Conservation (phyloP, 2,888 invertebrate species). For the Artemia sp. region DNA sequence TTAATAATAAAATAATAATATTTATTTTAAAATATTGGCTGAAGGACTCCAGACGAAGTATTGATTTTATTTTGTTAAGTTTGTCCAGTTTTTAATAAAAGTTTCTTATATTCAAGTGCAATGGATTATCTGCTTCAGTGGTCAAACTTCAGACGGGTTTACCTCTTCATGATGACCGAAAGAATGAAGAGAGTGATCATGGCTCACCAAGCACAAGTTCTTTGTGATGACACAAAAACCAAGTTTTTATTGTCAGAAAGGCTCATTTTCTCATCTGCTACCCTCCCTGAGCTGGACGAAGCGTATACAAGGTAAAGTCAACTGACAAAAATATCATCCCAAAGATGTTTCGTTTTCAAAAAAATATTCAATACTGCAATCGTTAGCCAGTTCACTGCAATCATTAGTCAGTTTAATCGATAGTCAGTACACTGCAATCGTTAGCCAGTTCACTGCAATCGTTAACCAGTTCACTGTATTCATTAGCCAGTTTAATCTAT, state of each 20-base stretch:
- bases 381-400: no score
- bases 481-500: no score
- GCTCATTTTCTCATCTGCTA: conserved; percentile 67
- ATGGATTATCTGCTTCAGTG: conserved; percentile 64
- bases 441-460: no score
- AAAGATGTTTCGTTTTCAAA: no score
- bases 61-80: conserved; percentile 22
- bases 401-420: no score
- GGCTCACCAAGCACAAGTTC: conserved; percentile 56
- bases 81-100: neutral
- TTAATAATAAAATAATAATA: conserved; percentile 17
- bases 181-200: conserved; percentile 72
- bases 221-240: conserved; percentile 53
- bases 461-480: no score
- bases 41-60: neutral
- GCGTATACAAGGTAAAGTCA: conserved; percentile 50
- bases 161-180: conserved; percentile 81
- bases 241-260: conserved; percentile 54
- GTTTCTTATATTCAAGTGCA: conserved; percentile 42
- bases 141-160: conserved; percentile 74
- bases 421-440: no score
- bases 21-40: conserved; percentile 17
- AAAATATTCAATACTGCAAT: no score
- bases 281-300: conserved; percentile 71
- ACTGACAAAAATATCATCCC: no score